Percentiles rank a stretch among this genome's conserved stretches.
Conservation (phyloP, 2,797 vertebrate species). For the Balearica regulorum region DNA sequence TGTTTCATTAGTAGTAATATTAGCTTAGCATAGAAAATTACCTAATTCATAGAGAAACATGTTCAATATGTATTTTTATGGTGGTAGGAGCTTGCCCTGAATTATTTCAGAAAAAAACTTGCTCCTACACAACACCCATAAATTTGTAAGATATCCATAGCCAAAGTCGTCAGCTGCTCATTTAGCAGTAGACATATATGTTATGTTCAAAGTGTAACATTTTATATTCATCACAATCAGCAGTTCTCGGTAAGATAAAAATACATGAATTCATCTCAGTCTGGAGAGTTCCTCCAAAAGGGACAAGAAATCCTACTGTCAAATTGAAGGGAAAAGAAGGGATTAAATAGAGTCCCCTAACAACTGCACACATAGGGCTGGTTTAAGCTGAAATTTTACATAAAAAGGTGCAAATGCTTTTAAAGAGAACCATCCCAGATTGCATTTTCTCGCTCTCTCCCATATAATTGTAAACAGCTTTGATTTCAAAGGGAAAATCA, state of each 20-base stretch:
- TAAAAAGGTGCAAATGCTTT: slow-evolving; percentile 44
- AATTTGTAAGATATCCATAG: neutral
- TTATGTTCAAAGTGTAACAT: neutral
- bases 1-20: neutral
- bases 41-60: neutral
- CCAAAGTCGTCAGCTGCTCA: neutral
- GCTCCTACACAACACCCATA: neutral
- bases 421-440: slow-evolving; percentile 26
- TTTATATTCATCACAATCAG: neutral
- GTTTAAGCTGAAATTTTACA: slow-evolving; percentile 37
- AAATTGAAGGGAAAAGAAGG: neutral
- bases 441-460: slow-evolving; percentile 49
- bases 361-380: neutral
- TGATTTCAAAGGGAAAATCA: slow-evolving; percentile 67
- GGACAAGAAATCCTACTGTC: neutral
- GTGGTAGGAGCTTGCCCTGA: neutral
- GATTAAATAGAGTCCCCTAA: neutral
- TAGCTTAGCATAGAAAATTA: neutral
- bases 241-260: neutral
- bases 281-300: neutral
- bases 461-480: slow-evolving; percentile 66
- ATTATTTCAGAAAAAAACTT: neutral
- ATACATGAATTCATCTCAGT: neutral
- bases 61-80: neutral
- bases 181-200: neutral